These are phyloP conservation scores for Siniperca knerii DNA, from an alignment of 2,113 vertebrate species.

Conservation along the genomic window DNA sequence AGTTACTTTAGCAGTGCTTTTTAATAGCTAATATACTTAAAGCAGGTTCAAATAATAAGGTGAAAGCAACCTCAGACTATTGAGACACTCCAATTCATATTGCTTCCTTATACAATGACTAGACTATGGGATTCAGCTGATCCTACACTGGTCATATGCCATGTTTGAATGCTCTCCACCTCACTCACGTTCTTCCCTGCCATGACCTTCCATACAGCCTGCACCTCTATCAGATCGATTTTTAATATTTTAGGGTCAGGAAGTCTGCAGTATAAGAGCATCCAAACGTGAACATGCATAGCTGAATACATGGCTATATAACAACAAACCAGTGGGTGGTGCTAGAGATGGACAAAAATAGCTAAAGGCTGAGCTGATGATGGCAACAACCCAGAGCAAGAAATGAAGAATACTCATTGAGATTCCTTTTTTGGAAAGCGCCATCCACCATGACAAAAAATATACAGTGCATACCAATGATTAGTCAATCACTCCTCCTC, in stretches of 20 bases:
- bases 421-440: not conserved
- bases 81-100: constrained; percentile 12
- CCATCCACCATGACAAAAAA: not conserved
- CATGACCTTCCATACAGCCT: not conserved
- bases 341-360: constrained; percentile 34
- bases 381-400: constrained; percentile 2
- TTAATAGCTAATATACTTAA: not conserved
- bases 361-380: constrained; percentile 7
- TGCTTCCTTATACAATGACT: not conserved
- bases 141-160: constrained; percentile 16
- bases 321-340: constrained; percentile 44
- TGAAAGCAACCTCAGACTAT: not conserved
- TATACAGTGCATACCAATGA: not conserved
- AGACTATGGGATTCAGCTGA: constrained; percentile 2
- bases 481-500: not conserved
- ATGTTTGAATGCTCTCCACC: constrained; percentile 23
- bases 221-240: not conserved
- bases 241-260: not conserved
- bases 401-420: constrained; percentile 21
- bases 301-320: constrained; percentile 37
- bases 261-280: constrained; percentile 35
- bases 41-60: not conserved
- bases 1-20: not conserved
- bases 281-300: constrained; percentile 57
- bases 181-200: not conserved